Conservation (phyloP, 2,797 vertebrate genomes). For the Oreochromis grahami region DNA sequence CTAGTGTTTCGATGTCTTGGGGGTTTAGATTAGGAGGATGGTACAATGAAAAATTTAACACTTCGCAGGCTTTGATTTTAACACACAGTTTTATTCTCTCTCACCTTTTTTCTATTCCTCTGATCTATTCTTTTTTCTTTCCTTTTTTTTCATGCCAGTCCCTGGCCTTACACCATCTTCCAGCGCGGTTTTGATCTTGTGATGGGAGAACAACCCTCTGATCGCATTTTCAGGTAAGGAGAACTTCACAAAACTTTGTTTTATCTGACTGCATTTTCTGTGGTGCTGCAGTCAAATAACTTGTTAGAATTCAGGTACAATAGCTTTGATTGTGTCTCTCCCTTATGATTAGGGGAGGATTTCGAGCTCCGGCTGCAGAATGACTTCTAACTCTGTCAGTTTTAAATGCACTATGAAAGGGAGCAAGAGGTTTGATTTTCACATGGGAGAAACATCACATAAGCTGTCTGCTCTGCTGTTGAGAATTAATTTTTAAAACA, state of each 20-base stretch:
- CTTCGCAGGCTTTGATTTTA: slow-evolving; percentile 47
- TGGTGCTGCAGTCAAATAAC: neutral
- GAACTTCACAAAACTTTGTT: slow-evolving; percentile 49
- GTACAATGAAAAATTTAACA: slow-evolving; percentile 31
- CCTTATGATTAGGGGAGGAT: neutral
- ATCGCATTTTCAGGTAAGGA: slow-evolving; percentile 97
- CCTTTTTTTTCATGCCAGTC: slow-evolving; percentile 71
- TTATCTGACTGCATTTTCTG: neutral
- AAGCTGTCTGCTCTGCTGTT: neutral
- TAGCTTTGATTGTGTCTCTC: neutral
- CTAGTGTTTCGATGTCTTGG: slow-evolving; percentile 9
- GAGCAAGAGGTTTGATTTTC: neutral
- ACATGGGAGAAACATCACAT: neutral
- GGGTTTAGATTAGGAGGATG: slow-evolving; percentile 28
- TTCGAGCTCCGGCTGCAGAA: neutral
- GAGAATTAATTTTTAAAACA: neutral
- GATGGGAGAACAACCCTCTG: slow-evolving; percentile 96
- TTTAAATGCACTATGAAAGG: neutral
- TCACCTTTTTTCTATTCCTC: slow-evolving; percentile 28
- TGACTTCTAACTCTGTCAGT: neutral
- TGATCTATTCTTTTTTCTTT: slow-evolving; percentile 45
- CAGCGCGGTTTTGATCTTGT: slow-evolving; percentile 98
- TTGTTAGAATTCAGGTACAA: neutral
- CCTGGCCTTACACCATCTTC: slow-evolving; percentile 99
- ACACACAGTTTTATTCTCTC: slow-evolving; percentile 46